These are phyloP conservation scores for Gallinago stenura DNA, from an alignment of 2,797 vertebrate genomes.

Conservation along the genomic window DNA sequence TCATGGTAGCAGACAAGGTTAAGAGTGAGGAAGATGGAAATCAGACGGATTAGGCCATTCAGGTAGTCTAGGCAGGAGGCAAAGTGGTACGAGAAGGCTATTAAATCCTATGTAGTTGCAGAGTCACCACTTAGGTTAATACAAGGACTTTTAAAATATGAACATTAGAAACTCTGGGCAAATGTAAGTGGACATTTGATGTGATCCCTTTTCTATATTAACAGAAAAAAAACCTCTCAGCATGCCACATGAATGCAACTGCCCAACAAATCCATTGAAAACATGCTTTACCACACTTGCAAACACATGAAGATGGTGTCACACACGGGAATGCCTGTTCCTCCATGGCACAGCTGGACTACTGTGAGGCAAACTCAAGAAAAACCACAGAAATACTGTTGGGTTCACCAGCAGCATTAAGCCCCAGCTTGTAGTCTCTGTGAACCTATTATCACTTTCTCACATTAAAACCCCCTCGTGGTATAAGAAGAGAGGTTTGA, in stretches of 20 bases:
- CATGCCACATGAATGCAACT: background rate
- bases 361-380: background rate
- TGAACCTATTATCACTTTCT: constrained; percentile 60
- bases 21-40: background rate
- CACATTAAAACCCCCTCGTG: constrained; percentile 32
- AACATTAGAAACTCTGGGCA: background rate
- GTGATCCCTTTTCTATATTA: background rate
- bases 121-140: background rate
- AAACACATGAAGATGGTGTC: background rate
- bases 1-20: background rate
- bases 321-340: background rate
- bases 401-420: constrained; percentile 17
- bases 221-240: background rate
- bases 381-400: background rate
- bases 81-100: background rate
- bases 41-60: background rate
- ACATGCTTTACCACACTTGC: background rate
- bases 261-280: background rate
- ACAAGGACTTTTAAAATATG: background rate
- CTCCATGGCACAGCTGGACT: background rate
- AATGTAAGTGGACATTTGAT: background rate
- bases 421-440: constrained; percentile 29
- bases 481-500: constrained; percentile 30
- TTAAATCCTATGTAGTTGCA: background rate
- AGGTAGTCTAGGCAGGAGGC: background rate